Percentiles rank a stretch among this genome's conserved stretches.
Conservation (phyloP, 2,888 invertebrate genomes). For the Abrostola triplasia region DNA sequence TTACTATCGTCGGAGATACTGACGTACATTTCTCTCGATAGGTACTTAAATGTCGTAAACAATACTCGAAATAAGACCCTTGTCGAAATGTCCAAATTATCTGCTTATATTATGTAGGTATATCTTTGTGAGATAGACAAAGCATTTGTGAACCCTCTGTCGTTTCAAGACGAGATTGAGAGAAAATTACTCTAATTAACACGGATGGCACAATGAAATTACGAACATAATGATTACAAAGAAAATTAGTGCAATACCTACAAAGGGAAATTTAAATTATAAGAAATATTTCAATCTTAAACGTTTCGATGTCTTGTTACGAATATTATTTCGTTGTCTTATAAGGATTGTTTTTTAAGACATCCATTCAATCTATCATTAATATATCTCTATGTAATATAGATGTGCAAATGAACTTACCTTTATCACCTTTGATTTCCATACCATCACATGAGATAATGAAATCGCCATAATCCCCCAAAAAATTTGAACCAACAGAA, state of each 20-base stretch:
- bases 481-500: too few relatives aligned
- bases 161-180: slow-evolving; percentile 45
- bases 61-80: slow-evolving; percentile 37
- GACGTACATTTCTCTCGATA: slow-evolving; percentile 38
- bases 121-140: slow-evolving; percentile 39
- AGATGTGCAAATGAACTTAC: too few relatives aligned
- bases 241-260: slow-evolving; percentile 47
- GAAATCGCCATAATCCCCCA: too few relatives aligned
- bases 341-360: slow-evolving; percentile 26
- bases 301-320: slow-evolving; percentile 13
- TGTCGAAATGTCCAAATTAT: slow-evolving; percentile 44
- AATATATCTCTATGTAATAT: background rate
- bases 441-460: too few relatives aligned
- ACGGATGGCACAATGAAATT: slow-evolving; percentile 45
- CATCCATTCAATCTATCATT: background rate
- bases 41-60: slow-evolving; percentile 36
- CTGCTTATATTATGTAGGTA: slow-evolving; percentile 37
- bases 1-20: slow-evolving; percentile 52
- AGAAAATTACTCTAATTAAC: slow-evolving; percentile 51
- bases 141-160: slow-evolving; percentile 40
- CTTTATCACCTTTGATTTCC: too few relatives aligned
- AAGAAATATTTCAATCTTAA: slow-evolving; percentile 38
- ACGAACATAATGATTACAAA: slow-evolving; percentile 47
- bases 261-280: slow-evolving; percentile 34
- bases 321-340: slow-evolving; percentile 28